Evolutionary conservation across 2,113 vertebrate species (phyloP).

Genomic region (Noctilio leporinus): DNA sequence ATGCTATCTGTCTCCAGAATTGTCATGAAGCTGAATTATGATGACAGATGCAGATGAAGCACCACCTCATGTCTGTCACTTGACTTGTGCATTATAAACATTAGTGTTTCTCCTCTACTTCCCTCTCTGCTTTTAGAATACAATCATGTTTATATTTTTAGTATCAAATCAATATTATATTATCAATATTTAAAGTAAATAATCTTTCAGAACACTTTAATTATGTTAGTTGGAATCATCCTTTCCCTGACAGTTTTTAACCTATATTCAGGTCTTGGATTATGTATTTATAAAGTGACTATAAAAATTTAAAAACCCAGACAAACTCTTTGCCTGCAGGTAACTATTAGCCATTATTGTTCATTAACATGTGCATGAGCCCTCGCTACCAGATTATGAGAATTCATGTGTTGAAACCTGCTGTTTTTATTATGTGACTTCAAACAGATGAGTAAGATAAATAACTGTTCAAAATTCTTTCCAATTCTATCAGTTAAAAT

Average conservation of each 20-base stretch:
- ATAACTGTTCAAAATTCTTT: neutral
- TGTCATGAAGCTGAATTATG: neutral
- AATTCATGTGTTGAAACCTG: neutral
- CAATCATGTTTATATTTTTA: neutral
- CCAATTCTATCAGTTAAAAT: neutral
- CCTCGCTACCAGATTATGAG: neutral
- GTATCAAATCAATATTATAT: neutral
- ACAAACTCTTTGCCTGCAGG: neutral
- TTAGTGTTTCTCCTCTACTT: neutral
- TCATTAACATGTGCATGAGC: neutral
- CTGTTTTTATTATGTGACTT: neutral
- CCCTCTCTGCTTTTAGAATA: neutral
- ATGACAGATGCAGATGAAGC: too few relatives aligned
- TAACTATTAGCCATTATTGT: neutral
- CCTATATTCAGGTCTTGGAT: neutral
- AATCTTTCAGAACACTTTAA: neutral
- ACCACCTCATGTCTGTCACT: neutral
- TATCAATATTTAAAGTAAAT: neutral
- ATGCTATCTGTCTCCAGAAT: neutral
- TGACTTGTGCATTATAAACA: neutral
- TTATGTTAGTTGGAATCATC: neutral
- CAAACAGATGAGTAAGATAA: neutral
- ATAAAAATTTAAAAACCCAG: neutral
- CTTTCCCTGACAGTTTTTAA: neutral
- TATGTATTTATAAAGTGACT: neutral